Conservation (phyloP, 1,140 invertebrate genomes). For the Trinorchestia longiramus region DNA sequence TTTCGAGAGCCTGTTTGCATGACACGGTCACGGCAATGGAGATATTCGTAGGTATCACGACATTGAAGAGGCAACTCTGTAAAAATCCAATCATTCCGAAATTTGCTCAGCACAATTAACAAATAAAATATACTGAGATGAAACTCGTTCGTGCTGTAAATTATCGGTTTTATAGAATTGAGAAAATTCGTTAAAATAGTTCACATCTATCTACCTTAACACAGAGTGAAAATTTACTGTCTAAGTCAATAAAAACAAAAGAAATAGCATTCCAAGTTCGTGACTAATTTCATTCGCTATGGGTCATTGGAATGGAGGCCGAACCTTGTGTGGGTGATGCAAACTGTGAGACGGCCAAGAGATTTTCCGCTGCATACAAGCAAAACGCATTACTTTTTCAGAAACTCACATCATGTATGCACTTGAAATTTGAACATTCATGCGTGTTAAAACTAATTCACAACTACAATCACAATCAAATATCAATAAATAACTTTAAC, state of each 20-base stretch:
- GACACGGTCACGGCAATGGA: no score
- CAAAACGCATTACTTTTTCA: background rate
- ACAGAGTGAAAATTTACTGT: background rate
- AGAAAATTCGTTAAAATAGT: background rate
- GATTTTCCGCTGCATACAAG: background rate
- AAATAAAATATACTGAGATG: background rate
- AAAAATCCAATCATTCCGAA: background rate
- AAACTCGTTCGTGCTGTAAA: background rate
- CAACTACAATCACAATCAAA: no score
- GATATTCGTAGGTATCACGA: background rate
- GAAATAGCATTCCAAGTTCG: background rate
- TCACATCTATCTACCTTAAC: background rate
- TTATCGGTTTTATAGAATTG: background rate
- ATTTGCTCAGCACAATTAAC: background rate
- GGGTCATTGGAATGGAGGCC: background rate
- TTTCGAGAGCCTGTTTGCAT: no score
- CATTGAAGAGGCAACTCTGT: background rate
- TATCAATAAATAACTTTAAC: no score
- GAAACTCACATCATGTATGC: background rate
- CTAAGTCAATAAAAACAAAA: background rate
- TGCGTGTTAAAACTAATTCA: background rate
- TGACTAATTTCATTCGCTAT: background rate
- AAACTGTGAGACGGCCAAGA: background rate
- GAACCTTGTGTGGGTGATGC: background rate
- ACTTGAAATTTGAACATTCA: background rate